phyloP scores from a whole-genome alignment of 1,140 invertebrate species.

The Triops cancriformis region DNA sequence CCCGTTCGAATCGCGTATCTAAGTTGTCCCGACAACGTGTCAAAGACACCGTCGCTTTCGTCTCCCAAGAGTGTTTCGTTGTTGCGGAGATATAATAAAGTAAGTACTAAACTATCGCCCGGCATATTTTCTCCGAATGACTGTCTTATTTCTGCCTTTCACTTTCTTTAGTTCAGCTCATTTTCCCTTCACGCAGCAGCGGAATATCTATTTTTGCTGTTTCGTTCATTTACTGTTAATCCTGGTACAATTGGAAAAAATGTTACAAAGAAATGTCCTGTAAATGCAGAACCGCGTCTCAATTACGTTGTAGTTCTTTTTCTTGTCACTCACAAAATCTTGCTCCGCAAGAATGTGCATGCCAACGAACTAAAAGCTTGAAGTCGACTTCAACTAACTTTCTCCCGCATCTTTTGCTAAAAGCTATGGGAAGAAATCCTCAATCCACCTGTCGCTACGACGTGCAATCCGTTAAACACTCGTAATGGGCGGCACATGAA shows the following conservation, averaged over 20 bases:
- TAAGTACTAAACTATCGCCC: too few relatives aligned
- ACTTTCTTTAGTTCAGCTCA: not conserved
- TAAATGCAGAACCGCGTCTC: not conserved
- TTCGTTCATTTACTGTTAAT: not conserved
- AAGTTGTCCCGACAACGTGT: not conserved
- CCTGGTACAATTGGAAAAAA: not conserved
- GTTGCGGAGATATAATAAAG: too few relatives aligned
- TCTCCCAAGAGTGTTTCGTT: too few relatives aligned
- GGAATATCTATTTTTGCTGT: not conserved
- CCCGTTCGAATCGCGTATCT: not conserved
- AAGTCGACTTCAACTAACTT: too few relatives aligned
- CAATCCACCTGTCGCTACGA: constrained; percentile 58
- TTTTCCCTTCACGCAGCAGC: not conserved
- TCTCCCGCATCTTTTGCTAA: not conserved
- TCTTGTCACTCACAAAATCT: not conserved
- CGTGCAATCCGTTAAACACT: constrained; percentile 68
- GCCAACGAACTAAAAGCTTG: not conserved
- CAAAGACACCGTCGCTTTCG: too few relatives aligned
- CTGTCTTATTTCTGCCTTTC: too few relatives aligned
- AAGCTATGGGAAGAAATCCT: not conserved
- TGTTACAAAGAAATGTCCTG: not conserved
- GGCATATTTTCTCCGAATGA: too few relatives aligned
- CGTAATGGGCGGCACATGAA: constrained; percentile 82
- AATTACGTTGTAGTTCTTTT: constrained; percentile 12
- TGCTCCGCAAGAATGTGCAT: not conserved